Evolutionary conservation across 2,888 invertebrate genomes (phyloP).

Genomic region (Apeira syringaria): DNA sequence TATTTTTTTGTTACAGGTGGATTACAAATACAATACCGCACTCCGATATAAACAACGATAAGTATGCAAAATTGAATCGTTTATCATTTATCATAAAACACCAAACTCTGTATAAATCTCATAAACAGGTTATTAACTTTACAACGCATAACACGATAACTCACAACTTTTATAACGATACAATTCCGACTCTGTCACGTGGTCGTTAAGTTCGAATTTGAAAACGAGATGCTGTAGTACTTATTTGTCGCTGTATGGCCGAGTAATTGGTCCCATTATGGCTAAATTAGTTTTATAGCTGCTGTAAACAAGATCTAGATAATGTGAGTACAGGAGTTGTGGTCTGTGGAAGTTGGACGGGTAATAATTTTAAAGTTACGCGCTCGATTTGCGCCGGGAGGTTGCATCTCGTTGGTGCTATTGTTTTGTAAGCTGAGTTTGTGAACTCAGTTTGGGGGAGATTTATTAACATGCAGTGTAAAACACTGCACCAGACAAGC

Average conservation of each 20-base stretch:
- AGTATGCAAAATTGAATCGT: constrained; percentile 51
- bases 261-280: constrained; percentile 44
- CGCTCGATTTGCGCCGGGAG: constrained; percentile 21
- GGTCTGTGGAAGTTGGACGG: constrained; percentile 40
- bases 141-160: constrained; percentile 5
- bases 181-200: constrained; percentile 5
- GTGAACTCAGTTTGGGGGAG: constrained; percentile 10
- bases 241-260: constrained; percentile 30
- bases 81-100: constrained; percentile 18
- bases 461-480: constrained; percentile 9
- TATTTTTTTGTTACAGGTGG: constrained; percentile 68
- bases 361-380: constrained; percentile 32
- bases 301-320: constrained; percentile 50
- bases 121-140: constrained; percentile 14
- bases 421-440: constrained; percentile 21
- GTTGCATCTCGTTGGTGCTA: constrained; percentile 20
- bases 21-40: constrained; percentile 54
- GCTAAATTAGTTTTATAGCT: constrained; percentile 49
- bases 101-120: constrained; percentile 12
- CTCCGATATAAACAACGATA: constrained; percentile 43
- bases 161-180: neutral
- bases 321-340: constrained; percentile 36
- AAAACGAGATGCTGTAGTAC: constrained; percentile 9
- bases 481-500: constrained; percentile 1
- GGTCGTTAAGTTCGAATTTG: constrained; percentile 33